Evolutionary conservation across 37 sponge, comb jelly and placozoan species (phyloP).

Genomic region (Chondrosia reniformis): DNA sequence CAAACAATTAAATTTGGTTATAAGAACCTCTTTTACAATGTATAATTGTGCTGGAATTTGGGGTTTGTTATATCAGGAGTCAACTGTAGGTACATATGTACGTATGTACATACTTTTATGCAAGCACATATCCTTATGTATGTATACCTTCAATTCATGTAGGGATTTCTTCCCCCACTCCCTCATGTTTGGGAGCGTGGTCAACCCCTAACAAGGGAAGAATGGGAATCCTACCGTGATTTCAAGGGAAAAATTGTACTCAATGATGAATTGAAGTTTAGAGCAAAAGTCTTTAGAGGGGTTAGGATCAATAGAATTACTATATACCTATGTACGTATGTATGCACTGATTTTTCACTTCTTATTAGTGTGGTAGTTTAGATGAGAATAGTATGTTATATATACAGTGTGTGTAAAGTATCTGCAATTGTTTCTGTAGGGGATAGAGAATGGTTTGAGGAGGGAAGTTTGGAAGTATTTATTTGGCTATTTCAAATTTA

Average conservation of each 20-base stretch:
- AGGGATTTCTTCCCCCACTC: slow-evolving; percentile 58
- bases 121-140: neutral
- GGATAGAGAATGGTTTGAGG: slow-evolving; percentile 61
- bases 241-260: slow-evolving; percentile 49
- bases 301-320: too few relatives aligned
- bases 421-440: slow-evolving; percentile 36
- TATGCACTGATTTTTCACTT: too few relatives aligned
- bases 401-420: too few relatives aligned
- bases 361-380: too few relatives aligned
- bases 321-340: too few relatives aligned
- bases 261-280: slow-evolving; percentile 40
- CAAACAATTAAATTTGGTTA: too few relatives aligned
- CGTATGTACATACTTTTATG: neutral
- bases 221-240: slow-evolving; percentile 78
- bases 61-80: too few relatives aligned
- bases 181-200: slow-evolving; percentile 22
- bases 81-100: neutral
- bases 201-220: slow-evolving; percentile 55
- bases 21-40: too few relatives aligned
- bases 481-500: slow-evolving; percentile 62
- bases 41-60: too few relatives aligned
- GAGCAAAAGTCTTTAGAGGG: slow-evolving; percentile 69
- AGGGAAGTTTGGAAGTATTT: slow-evolving; percentile 90
- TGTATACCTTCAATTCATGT: neutral
- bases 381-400: too few relatives aligned